Conservation (phyloP, 2,113 vertebrate genomes). For the Agelaius tricolor region DNA sequence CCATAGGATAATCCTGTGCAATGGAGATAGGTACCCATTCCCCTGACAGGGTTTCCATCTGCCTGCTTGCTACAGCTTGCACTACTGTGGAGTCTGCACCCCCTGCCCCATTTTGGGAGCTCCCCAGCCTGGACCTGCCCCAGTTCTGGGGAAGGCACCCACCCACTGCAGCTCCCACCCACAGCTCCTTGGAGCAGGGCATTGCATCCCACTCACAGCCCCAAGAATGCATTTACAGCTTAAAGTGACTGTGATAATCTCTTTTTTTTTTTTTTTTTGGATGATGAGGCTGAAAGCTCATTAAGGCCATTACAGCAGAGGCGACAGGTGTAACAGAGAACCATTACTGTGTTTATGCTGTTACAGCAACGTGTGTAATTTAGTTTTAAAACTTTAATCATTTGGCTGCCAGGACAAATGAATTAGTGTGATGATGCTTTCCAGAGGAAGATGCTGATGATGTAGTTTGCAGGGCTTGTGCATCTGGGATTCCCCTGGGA, state of each 20-base stretch:
- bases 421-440: not conserved
- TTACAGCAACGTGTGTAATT: not conserved
- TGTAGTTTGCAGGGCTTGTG: not conserved
- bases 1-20: not conserved
- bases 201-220: not conserved
- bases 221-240: not conserved
- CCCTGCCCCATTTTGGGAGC: not conserved
- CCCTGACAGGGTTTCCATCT: not conserved
- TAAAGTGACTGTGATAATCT: not conserved
- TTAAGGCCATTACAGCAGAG: not conserved
- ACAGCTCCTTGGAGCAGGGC: not conserved
- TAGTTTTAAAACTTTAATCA: slow-evolving; percentile 35
- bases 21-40: not conserved
- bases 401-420: slow-evolving; percentile 27
- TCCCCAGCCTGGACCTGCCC: not conserved
- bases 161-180: not conserved
- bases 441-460: slow-evolving; percentile 35
- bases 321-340: not conserved
- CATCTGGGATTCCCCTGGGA: not conserved
- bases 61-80: too few relatives aligned
- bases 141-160: not conserved
- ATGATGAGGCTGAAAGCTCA: not conserved
- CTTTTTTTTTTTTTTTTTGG: not conserved
- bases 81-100: fast-evolving
- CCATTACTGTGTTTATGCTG: not conserved